Conservation (phyloP, 2,888 invertebrate species). For the Heterodera filipjevi region DNA sequence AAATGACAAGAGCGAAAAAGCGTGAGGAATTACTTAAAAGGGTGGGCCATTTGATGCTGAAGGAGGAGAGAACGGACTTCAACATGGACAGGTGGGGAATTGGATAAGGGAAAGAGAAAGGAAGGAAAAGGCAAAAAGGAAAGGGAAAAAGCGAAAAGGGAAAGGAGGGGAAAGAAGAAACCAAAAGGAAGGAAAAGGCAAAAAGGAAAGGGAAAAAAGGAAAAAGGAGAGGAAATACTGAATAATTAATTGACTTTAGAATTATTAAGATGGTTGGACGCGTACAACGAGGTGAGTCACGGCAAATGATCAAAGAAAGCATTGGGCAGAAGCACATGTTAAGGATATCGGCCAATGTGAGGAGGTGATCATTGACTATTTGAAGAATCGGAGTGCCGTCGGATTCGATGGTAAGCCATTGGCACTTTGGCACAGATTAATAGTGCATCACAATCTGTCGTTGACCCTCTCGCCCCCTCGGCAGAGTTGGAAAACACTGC, state of each 20-base stretch:
- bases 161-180: too few species aligned
- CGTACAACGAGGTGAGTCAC: constrained; percentile 21
- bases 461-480: not conserved
- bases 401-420: constrained; percentile 37
- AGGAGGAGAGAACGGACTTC: constrained; percentile 39
- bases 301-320: not conserved
- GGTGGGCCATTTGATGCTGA: constrained; percentile 20
- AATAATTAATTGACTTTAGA: too few species aligned
- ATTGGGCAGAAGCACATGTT: constrained; percentile 9
- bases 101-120: not conserved
- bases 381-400: constrained; percentile 44
- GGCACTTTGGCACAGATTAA: not conserved
- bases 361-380: constrained; percentile 46
- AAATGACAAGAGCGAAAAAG: constrained; percentile 14
- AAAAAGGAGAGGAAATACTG: too few species aligned
- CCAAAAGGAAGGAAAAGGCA: too few species aligned
- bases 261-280: constrained; percentile 34
- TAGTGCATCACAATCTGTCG: too few species aligned
- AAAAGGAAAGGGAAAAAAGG: too few species aligned
- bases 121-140: too few species aligned
- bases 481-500: not conserved
- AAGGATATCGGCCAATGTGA: constrained; percentile 40
- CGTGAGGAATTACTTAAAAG: constrained; percentile 24
- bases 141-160: too few species aligned
- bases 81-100: constrained; percentile 25